Percentiles rank a stretch among this genome's conserved stretches.
phyloP scores from a whole-genome alignment of 2,113 vertebrate genomes.

The Pollachius pollachius region DNA sequence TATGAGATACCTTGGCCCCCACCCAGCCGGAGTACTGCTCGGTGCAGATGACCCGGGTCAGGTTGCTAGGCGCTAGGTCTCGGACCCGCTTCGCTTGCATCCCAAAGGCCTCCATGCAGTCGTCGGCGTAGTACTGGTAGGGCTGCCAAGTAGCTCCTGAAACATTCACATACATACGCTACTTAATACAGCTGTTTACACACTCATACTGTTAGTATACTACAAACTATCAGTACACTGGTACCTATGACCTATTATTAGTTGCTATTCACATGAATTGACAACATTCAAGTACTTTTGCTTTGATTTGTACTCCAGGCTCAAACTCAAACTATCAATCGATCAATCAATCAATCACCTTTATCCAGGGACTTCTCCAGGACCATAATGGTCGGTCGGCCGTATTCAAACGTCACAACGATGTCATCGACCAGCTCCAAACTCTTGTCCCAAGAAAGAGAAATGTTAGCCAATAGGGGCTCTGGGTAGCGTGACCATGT shows the following conservation, averaged over 20 bases:
- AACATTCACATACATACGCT: neutral
- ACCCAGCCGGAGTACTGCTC: constrained; percentile 95
- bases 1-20: constrained; percentile 73
- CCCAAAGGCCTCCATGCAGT: constrained; percentile 91
- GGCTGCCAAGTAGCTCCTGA: constrained; percentile 86
- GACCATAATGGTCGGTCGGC: constrained; percentile 93
- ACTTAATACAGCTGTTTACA: neutral
- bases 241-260: neutral
- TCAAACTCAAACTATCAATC: neutral
- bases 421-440: constrained; percentile 96
- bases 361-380: constrained; percentile 95
- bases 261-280: no score
- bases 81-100: constrained; percentile 91
- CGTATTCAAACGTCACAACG: constrained; percentile 91
- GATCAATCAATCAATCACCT: constrained; percentile 56
- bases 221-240: neutral
- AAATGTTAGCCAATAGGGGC: constrained; percentile 92
- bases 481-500: constrained; percentile 94
- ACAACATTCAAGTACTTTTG: neutral
- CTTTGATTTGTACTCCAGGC: neutral
- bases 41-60: constrained; percentile 95
- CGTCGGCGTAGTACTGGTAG: constrained; percentile 94
- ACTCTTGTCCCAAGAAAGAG: constrained; percentile 96
- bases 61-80: constrained; percentile 86
- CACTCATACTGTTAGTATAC: neutral